Evolutionary conservation across 2,113 vertebrate species (phyloP).

Genomic region (Nesogale talazaci): DNA sequence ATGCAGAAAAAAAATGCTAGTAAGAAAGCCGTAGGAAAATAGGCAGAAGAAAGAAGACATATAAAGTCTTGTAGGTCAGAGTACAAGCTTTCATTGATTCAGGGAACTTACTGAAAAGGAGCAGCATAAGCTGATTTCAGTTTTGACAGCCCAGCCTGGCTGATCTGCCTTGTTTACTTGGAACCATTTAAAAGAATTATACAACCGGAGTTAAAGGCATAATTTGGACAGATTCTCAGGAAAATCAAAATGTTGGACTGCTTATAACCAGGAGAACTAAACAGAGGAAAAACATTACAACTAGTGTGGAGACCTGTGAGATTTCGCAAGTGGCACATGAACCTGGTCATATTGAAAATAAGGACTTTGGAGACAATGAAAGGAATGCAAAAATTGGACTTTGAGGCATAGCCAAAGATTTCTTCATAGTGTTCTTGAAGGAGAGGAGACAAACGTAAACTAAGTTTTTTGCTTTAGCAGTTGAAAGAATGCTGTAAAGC

Average conservation of each 20-base stretch:
- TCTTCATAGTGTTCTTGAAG: neutral
- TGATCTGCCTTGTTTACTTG: neutral
- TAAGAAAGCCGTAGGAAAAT: no score
- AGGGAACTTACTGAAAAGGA: neutral
- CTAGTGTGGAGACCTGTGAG: neutral
- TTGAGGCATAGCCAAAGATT: neutral
- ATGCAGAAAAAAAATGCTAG: no score
- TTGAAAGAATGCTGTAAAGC: neutral
- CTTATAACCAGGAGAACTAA: neutral
- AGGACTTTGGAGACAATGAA: neutral
- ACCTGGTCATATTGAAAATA: neutral
- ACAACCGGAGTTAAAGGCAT: neutral
- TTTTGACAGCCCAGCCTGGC: neutral
- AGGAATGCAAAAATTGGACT: neutral
- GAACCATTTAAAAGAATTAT: neutral
- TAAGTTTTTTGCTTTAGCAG: neutral
- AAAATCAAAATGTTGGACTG: neutral
- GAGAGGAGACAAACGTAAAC: neutral
- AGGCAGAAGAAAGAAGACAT: no score
- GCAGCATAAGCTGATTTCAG: neutral
- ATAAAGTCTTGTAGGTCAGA: no score
- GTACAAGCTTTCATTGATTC: no score
- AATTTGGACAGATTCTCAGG: neutral
- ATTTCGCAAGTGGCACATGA: neutral
- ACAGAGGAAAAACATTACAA: neutral